phyloP scores from a whole-genome alignment of 2,113 vertebrate genomes.

The Entelurus aequoreus region DNA sequence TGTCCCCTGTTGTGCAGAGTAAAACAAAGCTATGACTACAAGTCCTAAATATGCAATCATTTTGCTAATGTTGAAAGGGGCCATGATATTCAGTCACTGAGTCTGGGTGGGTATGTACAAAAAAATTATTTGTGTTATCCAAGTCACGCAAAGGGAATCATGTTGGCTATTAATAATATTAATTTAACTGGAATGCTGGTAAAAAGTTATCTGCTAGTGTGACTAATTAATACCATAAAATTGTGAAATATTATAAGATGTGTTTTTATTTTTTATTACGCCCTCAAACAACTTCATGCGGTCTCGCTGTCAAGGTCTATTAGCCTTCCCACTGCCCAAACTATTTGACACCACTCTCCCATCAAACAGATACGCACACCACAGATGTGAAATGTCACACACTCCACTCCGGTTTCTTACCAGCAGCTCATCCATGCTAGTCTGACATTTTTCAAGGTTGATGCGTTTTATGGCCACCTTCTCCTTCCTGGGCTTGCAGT shows the following conservation, averaged over 20 bases:
- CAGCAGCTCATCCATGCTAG: conserved; percentile 95
- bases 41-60: no score
- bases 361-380: conserved; percentile 1
- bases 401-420: conserved; percentile 59
- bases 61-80: no score
- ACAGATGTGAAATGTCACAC: conserved; percentile 2
- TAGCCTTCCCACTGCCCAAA: background rate
- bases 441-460: conserved; percentile 95
- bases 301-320: background rate
- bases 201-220: background rate
- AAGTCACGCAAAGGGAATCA: no score
- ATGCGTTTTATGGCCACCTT: conserved; percentile 95
- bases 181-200: no score
- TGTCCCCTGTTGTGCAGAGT: no score
- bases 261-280: background rate
- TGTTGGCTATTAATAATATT: no score
- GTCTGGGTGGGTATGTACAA: no score
- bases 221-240: background rate
- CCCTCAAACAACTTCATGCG: background rate
- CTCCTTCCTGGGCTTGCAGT: conserved; percentile 87
- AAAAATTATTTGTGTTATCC: no score
- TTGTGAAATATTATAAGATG: background rate
- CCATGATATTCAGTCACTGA: no score
- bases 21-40: no score
- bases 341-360: conserved; percentile 5